Evolutionary conservation across 2,888 invertebrate genomes (phyloP).

Genomic region (Heteromurus nitidus): DNA sequence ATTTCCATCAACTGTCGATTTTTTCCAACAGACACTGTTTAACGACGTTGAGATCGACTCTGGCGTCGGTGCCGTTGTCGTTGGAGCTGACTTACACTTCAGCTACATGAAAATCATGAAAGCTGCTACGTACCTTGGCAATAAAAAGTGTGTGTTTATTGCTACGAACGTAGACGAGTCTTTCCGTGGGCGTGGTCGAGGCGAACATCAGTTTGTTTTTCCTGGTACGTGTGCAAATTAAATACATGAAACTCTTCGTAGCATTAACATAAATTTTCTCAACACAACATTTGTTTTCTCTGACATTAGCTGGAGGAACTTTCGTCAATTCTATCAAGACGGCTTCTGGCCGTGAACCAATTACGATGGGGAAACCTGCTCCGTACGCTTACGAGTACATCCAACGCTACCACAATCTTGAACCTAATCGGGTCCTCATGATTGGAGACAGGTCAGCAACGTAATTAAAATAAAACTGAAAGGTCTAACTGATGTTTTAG

Average conservation of each 20-base stretch:
- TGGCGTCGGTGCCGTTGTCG: conserved; percentile 94
- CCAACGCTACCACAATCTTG: conserved; percentile 82
- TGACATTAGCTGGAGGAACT: conserved; percentile 91
- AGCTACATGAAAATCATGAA: conserved; percentile 93
- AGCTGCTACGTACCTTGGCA: conserved; percentile 90
- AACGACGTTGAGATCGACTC: conserved; percentile 68
- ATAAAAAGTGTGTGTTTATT: conserved; percentile 85
- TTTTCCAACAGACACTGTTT: conserved; percentile 53
- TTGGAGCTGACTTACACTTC: conserved; percentile 95
- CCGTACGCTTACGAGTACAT: conserved; percentile 85
- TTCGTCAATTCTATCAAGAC: conserved; percentile 90
- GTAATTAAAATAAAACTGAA: background rate
- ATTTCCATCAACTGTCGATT: conserved; percentile 12
- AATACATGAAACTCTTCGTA: background rate
- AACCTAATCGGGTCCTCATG: conserved; percentile 90
- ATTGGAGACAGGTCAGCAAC: conserved; percentile 89
- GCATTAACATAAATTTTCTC: background rate
- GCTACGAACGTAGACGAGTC: conserved; percentile 96
- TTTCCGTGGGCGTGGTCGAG: conserved; percentile 82
- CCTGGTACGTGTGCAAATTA: conserved; percentile 78
- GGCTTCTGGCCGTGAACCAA: conserved; percentile 86
- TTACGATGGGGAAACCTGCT: conserved; percentile 93
- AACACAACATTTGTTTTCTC: conserved; percentile 75
- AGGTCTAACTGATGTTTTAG: background rate
- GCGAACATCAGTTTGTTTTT: conserved; percentile 76